Conservation (phyloP, 2,888 invertebrate genomes). For the Silvanus unidentatus region DNA sequence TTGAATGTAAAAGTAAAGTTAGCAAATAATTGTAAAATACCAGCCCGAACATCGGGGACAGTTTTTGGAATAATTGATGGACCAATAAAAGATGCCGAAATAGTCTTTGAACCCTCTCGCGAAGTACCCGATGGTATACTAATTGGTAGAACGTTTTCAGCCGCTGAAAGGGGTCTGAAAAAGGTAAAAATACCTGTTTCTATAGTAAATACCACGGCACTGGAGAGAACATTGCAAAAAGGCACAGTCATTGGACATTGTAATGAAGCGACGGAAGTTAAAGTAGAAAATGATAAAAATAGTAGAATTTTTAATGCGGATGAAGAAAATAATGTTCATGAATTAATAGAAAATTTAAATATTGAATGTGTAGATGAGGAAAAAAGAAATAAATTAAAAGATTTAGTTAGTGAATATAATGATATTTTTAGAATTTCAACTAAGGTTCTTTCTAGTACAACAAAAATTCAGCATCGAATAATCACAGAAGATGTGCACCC, state of each 20-base stretch:
- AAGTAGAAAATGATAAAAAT: too few species aligned
- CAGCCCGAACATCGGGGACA: background rate
- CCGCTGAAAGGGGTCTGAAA: background rate
- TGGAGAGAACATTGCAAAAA: background rate
- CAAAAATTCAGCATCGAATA: constrained; percentile 6
- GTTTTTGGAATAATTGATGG: too few species aligned
- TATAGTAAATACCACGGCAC: background rate
- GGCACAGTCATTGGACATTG: background rate
- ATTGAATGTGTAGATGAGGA: background rate
- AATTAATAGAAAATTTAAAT: background rate
- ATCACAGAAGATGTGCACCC: constrained; percentile 7
- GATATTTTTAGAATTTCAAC: constrained; percentile 4
- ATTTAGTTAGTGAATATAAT: constrained; percentile 3
- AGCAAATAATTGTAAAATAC: too few species aligned
- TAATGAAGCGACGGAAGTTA: background rate
- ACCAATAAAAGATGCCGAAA: too few species aligned
- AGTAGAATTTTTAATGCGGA: too few species aligned
- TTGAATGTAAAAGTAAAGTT: too few species aligned
- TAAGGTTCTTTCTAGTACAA: constrained; percentile 7
- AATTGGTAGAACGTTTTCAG: too few species aligned
- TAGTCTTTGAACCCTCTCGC: too few species aligned
- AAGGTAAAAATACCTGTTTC: background rate
- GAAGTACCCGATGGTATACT: too few species aligned
- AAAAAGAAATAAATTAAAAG: background rate
- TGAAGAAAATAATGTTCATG: too few species aligned